Evolutionary conservation across 2,888 invertebrate genomes (phyloP), one percentile per base, ranked within the genome.

Genomic region (Meiosimyza decipiens): DNA sequence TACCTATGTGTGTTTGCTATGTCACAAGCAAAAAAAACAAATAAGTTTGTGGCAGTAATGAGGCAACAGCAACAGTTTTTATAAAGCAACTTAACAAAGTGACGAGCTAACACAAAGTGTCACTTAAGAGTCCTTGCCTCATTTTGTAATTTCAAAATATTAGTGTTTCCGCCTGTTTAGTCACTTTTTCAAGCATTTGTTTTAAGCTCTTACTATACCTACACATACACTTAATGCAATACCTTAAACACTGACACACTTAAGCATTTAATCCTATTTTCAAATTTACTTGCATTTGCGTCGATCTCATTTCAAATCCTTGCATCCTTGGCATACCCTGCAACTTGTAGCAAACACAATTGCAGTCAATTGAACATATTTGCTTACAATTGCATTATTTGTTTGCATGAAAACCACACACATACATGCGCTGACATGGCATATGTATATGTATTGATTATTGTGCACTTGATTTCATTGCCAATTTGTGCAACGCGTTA

Each of bases 331-430:
- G 22, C 50, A 22, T 22, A 51, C 28, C 1, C 13, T 9, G n/a
- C 15, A 65, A 18, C 11, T 40, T 33, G 52, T 28, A 15, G 15
- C 40, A 40, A 40, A 52, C 33, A 33, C 50, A 57, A 57, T 57
- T 54, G 66, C 69, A 60, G 51, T 62, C 50, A 60, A 60, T 51
- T 28, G 69, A 50, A 69, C 51, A 60, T 62, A 60, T 59, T 71
- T 71, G 57, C 63, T 63, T 70, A 49, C 52, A 64, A 64, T 65
- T 71, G 71, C 63, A 71, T 69, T 71, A 57, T 65, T 71, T 69
- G 69, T 62, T 62, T 62, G 62, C 59, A 47, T 59, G n/a, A 60
- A 60, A 28, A 9, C 51, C 52, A 50, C 28, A 16, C 15, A 18
- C 16, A 15, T n/a, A 54, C 13, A 12, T 28, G 12, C 16, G 50